Conservation (phyloP, 2,797 vertebrate species). For the Gymnopithys bicolor region DNA sequence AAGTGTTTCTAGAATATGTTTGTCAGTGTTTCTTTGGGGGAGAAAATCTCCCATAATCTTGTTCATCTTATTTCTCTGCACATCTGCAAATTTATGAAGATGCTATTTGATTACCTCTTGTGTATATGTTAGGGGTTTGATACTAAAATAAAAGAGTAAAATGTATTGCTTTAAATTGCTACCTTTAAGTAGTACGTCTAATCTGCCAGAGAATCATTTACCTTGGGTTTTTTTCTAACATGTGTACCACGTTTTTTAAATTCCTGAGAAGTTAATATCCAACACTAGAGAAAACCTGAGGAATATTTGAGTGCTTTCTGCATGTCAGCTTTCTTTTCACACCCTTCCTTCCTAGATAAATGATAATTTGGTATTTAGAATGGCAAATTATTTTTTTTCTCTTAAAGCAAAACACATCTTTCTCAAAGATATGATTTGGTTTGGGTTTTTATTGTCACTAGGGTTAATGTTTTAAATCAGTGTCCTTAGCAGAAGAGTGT, state of each 20-base stretch:
- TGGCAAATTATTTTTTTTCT: not conserved
- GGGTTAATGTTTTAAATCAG: not conserved
- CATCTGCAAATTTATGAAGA: not conserved
- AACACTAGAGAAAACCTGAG: not conserved
- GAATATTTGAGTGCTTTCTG: not conserved
- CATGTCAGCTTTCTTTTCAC: not conserved
- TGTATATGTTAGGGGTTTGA: not conserved
- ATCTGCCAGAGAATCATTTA: not conserved
- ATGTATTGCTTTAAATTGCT: not conserved
- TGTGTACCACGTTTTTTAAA: not conserved
- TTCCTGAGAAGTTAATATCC: not conserved
- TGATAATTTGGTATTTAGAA: not conserved
- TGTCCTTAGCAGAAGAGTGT: not conserved
- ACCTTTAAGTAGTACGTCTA: not conserved
- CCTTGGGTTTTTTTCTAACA: not conserved
- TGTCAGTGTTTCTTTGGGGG: not conserved
- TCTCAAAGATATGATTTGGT: not conserved
- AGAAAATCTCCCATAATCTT: not conserved
- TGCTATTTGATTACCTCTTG: not conserved
- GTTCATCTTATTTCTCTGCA: not conserved
- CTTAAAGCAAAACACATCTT: not conserved
- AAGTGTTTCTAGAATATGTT: not conserved
- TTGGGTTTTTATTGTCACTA: not conserved
- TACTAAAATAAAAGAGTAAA: not conserved
- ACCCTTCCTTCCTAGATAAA: not conserved